Evolutionary conservation across 2,113 vertebrate genomes (phyloP), one percentile per base, ranked within the genome.

Genomic region (Anseranas semipalmata): DNA sequence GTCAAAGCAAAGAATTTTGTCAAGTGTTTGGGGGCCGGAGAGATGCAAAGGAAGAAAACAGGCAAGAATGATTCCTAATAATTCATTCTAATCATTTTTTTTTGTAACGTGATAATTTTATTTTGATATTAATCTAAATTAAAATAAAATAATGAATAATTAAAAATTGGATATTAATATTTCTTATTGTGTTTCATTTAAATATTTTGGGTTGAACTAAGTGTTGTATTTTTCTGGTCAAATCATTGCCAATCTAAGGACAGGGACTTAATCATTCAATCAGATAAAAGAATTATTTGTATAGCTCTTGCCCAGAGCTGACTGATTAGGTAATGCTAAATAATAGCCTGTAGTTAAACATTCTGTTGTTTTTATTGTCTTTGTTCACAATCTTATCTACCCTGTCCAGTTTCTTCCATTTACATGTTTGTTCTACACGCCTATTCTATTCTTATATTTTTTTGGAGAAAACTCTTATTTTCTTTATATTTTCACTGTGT

Each of bases 91-190:
- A 33, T 17, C 7, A 17, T 18, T 9, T 35, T 83, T 15, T 24
- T 35, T 37, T 46, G 12, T 32, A 2, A 80, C 33, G 1, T 18
- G 5, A 0, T n/a, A 60, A 20, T 53, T 82, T 85, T 30, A 37
- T 87, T 55, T 63, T 80, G 0, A 55, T 66, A 46, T 80, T 24
- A 55, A 62, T 56, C 2, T 35, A 35, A 66, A 71, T 39, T 13
- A 33, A 73, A 80, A 70, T 70, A 72, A 52, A 71, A 35, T 25
- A 35, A n/a, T 15, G 8, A 20, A 27, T 17, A 74, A 7, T 24
- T 2, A 4, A 53, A 28, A 71, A 37, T 8, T 7, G 1, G 15
- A 53, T 77, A 78, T 0, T 67, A 79, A 25, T 56, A 22, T 21
- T 85, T 72, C 25, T 71, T 0, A 15, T 45, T 74, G 68, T 28